Evolutionary conservation across 2,113 vertebrate species (phyloP).

Genomic region (Gila orcuttii): DNA sequence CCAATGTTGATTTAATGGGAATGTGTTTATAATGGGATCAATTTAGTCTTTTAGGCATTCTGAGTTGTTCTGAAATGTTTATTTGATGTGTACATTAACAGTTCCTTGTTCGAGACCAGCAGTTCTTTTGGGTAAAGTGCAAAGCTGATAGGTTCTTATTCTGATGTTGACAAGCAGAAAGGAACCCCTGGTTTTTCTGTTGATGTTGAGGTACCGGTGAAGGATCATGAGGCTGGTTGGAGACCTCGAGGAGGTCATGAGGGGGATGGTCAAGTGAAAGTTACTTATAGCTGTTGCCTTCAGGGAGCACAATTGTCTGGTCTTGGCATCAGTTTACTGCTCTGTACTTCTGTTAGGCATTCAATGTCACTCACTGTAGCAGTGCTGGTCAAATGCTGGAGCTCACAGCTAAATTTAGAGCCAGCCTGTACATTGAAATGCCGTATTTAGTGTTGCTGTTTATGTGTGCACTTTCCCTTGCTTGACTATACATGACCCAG

Average conservation of each 20-base stretch:
- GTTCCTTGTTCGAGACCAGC: background rate
- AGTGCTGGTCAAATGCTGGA: background rate
- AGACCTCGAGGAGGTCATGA: constrained; percentile 38
- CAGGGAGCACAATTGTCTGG: constrained; percentile 59
- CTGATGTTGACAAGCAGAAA: background rate
- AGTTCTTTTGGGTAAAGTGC: background rate
- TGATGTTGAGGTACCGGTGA: constrained; percentile 25
- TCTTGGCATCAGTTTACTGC: constrained; percentile 52
- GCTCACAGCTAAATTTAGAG: constrained; percentile 54
- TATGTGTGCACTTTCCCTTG: background rate
- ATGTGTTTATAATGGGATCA: background rate
- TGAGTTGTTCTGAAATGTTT: background rate
- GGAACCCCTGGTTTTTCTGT: constrained; percentile 10
- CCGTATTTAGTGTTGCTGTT: background rate
- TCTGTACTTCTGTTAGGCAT: background rate
- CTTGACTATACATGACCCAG: constrained; percentile 61
- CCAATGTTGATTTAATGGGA: no score
- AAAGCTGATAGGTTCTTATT: background rate
- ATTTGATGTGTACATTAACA: background rate
- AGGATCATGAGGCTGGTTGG: constrained; percentile 19
- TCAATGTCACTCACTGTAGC: background rate
- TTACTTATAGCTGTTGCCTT: constrained; percentile 68
- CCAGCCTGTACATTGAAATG: background rate
- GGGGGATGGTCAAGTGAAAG: constrained; percentile 50
- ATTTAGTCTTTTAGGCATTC: background rate